These are phyloP conservation scores for Apamea anceps DNA, from an alignment of 2,888 invertebrate genomes.

Conservation along the genomic window DNA sequence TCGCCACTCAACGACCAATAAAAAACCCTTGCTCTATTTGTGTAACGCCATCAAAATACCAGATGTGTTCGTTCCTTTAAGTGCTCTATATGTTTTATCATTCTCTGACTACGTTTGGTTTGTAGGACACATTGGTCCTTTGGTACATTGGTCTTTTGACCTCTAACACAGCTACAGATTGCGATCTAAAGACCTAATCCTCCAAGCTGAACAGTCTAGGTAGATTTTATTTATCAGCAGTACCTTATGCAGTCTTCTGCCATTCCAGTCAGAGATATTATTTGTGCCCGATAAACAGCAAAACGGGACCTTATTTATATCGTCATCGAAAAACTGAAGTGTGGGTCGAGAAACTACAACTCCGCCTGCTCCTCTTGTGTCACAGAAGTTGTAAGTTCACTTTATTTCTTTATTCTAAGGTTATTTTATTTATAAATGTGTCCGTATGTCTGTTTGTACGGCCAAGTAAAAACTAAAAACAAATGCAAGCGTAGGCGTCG, in stretches of 20 bases:
- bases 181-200: not conserved
- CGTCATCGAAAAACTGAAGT: not conserved
- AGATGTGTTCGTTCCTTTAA: slow-evolving; percentile 41
- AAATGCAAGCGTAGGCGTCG: slow-evolving; percentile 72
- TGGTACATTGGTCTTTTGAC: not conserved
- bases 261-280: not conserved
- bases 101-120: slow-evolving; percentile 19
- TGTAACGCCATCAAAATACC: slow-evolving; percentile 36
- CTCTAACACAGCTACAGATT: not conserved
- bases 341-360: slow-evolving; percentile 21
- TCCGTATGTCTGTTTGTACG: slow-evolving; percentile 44
- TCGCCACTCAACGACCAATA: slow-evolving; percentile 42
- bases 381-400: slow-evolving; percentile 13
- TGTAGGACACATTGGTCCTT: slow-evolving; percentile 1
- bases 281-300: not conserved
- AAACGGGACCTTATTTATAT: not conserved
- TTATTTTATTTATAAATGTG: slow-evolving; percentile 54
- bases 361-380: slow-evolving; percentile 16
- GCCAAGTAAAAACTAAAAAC: slow-evolving; percentile 70
- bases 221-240: not conserved
- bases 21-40: slow-evolving; percentile 52
- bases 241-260: not conserved
- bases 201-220: not conserved
- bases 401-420: slow-evolving; percentile 42
- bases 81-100: slow-evolving; percentile 26